Base-by-base conservation (phyloP, 2,113 vertebrate genomes). In the Andinoacara biseriatus region DNA sequence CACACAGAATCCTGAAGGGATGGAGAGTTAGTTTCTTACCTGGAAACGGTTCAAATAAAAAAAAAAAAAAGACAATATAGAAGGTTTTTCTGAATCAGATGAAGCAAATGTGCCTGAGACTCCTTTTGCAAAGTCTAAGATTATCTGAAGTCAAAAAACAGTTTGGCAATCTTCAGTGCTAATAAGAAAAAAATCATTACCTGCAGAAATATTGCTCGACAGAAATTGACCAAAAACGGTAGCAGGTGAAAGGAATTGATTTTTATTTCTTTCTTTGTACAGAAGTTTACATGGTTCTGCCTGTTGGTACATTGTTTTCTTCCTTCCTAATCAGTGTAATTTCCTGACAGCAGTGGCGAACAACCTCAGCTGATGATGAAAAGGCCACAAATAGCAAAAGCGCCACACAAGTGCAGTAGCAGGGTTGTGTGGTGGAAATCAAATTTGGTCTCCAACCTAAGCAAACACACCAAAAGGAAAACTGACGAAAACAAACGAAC, bases 291-390 rank as follows among this genome's bases (percentile, higher is more conserved):
- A 31, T 31, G 24, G 43, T 69, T 31, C 43, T 29, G 15, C 5
- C 49, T 52, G 49, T 52, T 18, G 15, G 15, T 52, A 18, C 49
- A 17, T 49, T 20, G 24, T 69, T 72, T 52, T 52, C 17, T 52
- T 52, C 43, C 43, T 72, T 72, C 17, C 17, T 72, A 72, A 72
- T 72, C 43, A 72, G 26, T 20, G 65, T 52, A 52, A 72, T 72
- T 72, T 72, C 43, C 26, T 72, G 49, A 52, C 43, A 52, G 26
- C 26, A 31, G 43, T 13, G 43, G 40, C 49, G 43, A 29, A 31
- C 24, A 72, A 72, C 24, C 65, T 52, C 26, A n/a, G 17, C 52
- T 31, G 49, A 52, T 31, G 65, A 72, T n/a, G 29, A 29, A 52
- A 13, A 29, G 26, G 43, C 65, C 65, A 72, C 43, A 72, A 72